These are phyloP conservation scores for Chondrilla cf. caribensis DNA, from an alignment of 37 sponge, comb jelly and placozoan genomes.

Conservation along the genomic window DNA sequence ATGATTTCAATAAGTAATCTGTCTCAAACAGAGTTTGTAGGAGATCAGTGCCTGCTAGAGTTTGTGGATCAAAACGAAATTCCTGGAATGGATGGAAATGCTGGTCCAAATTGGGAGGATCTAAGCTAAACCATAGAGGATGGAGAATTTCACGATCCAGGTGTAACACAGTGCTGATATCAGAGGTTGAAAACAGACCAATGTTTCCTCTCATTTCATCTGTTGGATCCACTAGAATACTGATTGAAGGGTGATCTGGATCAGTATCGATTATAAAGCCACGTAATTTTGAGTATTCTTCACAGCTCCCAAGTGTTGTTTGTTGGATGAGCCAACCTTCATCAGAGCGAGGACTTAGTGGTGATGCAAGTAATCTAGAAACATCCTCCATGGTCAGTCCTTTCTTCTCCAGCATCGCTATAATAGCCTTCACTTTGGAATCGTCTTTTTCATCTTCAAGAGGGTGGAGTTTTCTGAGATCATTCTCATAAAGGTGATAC, in stretches of 20 bases:
- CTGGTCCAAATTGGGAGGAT: slow-evolving; percentile 45
- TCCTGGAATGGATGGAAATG: slow-evolving; percentile 73
- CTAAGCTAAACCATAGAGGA: slow-evolving; percentile 58
- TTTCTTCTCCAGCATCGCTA: neutral
- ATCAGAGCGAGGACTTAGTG: slow-evolving; percentile 9
- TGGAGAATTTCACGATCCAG: slow-evolving; percentile 3
- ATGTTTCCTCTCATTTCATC: neutral
- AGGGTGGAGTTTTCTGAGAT: slow-evolving; percentile 22
- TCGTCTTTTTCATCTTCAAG: slow-evolving; percentile 16
- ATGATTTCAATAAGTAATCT: slow-evolving; percentile 67
- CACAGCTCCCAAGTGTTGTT: slow-evolving; percentile 1
- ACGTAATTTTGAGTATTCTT: slow-evolving; percentile 36
- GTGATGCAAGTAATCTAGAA: slow-evolving; percentile 34
- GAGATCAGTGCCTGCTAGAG: slow-evolving; percentile 20
- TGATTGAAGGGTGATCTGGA: slow-evolving; percentile 26
- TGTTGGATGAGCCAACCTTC: slow-evolving; percentile 71
- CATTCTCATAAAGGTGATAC: slow-evolving; percentile 78
- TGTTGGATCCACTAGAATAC: slow-evolving; percentile 29
- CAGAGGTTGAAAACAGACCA: slow-evolving; percentile 47
- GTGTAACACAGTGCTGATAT: slow-evolving; percentile 45
- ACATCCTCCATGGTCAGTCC: slow-evolving; percentile 63
- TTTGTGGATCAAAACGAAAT: slow-evolving; percentile 40
- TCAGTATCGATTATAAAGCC: slow-evolving; percentile 50
- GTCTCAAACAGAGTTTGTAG: slow-evolving; percentile 68
- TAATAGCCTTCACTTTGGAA: neutral